These are phyloP conservation scores for Megalurothrips usitatus DNA, from an alignment of 2,888 invertebrate genomes.

Conservation along the genomic window DNA sequence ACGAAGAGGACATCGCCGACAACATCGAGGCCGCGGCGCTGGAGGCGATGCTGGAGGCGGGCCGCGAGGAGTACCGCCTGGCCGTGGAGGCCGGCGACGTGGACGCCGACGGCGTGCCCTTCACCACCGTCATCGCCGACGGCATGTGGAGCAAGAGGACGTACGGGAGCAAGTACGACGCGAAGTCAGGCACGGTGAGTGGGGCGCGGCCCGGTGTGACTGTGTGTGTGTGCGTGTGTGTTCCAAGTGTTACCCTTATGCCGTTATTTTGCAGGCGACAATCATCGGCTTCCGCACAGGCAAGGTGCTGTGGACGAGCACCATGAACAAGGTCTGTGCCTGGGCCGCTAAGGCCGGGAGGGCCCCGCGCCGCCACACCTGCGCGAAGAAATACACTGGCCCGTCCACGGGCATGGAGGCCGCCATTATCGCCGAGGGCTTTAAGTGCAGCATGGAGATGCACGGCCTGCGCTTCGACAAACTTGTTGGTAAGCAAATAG, in stretches of 20 bases:
- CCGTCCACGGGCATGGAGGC: constrained; percentile 44
- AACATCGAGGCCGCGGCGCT: constrained; percentile 3
- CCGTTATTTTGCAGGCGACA: too few relatives aligned
- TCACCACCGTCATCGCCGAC: constrained; percentile 40
- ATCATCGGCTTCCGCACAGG: constrained; percentile 36
- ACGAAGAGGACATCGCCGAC: neutral
- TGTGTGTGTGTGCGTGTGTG: too few relatives aligned
- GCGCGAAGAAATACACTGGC: constrained; percentile 43
- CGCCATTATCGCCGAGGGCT: constrained; percentile 42
- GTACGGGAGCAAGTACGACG: constrained; percentile 37
- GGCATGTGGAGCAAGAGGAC: constrained; percentile 41
- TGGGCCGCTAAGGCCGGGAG: constrained; percentile 36
- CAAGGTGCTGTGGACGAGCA: constrained; percentile 41
- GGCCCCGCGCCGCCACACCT: constrained; percentile 38
- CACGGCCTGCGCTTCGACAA: constrained; percentile 40
- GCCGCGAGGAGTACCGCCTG: constrained; percentile 33
- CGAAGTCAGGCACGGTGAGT: constrained; percentile 36
- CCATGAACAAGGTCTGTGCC: constrained; percentile 42
- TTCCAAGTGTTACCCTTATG: too few relatives aligned
- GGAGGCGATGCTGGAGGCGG: too few relatives aligned
- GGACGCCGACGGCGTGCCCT: constrained; percentile 37
- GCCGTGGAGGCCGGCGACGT: constrained; percentile 38
- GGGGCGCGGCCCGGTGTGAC: too few relatives aligned
- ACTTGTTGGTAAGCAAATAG: constrained; percentile 42
- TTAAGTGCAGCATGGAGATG: constrained; percentile 39